These are phyloP conservation scores for Amblyopsis hoosieri DNA, from an alignment of 2,797 vertebrate species.

Conservation along the genomic window DNA sequence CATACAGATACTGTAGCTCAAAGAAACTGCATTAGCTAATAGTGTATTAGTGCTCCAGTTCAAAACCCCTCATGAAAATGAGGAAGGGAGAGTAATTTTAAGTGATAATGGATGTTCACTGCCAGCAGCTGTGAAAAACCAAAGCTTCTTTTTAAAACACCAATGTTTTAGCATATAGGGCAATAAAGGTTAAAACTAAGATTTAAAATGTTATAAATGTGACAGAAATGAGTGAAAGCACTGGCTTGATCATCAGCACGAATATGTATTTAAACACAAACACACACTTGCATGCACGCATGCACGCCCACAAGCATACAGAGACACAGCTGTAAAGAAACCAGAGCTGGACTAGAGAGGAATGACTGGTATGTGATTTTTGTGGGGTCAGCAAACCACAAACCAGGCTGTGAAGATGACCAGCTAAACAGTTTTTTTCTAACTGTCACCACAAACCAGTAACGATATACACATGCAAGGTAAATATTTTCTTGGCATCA, in stretches of 20 bases:
- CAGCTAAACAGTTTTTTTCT: background rate
- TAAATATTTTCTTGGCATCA: slow-evolving; percentile 21
- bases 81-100: background rate
- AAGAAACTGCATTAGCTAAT: too few relatives aligned
- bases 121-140: slow-evolving; percentile 23
- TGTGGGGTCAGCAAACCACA: slow-evolving; percentile 1
- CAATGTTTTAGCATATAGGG: slow-evolving; percentile 17
- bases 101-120: slow-evolving; percentile 25
- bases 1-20: too few relatives aligned
- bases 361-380: slow-evolving; percentile 47
- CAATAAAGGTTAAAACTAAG: slow-evolving; percentile 54
- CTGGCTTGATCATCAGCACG: slow-evolving; percentile 19
- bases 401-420: slow-evolving; percentile 6
- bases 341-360: slow-evolving; percentile 19
- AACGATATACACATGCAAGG: slow-evolving; percentile 6
- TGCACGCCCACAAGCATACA: slow-evolving; percentile 16
- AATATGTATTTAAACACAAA: background rate
- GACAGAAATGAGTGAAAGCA: slow-evolving; percentile 39
- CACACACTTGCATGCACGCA: slow-evolving; percentile 9
- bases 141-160: slow-evolving; percentile 29
- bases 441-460: slow-evolving; percentile 11
- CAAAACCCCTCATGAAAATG: slow-evolving; percentile 4
- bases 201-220: slow-evolving; percentile 69
- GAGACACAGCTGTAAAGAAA: slow-evolving; percentile 32
- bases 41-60: background rate